Conservation (phyloP, 2,888 invertebrate species). For the Dicranocentrus wangi region DNA sequence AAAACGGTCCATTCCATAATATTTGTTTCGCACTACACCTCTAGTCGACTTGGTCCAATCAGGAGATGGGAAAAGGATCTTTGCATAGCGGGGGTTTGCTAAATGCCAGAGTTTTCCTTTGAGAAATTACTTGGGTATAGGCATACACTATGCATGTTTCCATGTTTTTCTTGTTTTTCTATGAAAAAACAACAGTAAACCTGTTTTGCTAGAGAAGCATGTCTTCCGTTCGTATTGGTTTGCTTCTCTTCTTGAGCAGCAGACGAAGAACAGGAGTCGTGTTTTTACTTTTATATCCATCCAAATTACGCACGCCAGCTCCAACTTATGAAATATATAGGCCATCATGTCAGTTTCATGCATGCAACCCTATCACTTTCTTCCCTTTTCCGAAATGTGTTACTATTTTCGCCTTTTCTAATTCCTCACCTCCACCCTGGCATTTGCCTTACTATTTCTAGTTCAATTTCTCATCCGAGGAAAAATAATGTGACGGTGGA, state of each 20-base stretch:
- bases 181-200: no score
- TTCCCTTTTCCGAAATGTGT: slow-evolving; percentile 13
- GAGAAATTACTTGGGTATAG: slow-evolving; percentile 53
- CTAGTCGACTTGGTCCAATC: no score
- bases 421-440: background rate
- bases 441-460: slow-evolving; percentile 21
- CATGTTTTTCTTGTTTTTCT: no score
- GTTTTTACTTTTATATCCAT: background rate
- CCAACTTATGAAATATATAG: slow-evolving; percentile 61
- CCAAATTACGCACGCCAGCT: slow-evolving; percentile 51
- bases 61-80: no score
- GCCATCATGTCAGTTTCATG: slow-evolving; percentile 63
- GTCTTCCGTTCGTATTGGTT: no score
- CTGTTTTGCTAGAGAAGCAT: no score
- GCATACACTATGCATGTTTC: slow-evolving; percentile 4
- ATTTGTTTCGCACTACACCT: no score
- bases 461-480: slow-evolving; percentile 18
- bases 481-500: no score
- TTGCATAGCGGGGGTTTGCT: no score
- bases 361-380: slow-evolving; percentile 53
- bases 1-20: background rate
- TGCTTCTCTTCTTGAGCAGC: slow-evolving; percentile 2
- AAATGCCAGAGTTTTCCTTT: slow-evolving; percentile 27
- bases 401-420: slow-evolving; percentile 7
- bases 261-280: background rate